Conservation (phyloP, 2,797 vertebrate genomes). For the Smutsia gigantea region DNA sequence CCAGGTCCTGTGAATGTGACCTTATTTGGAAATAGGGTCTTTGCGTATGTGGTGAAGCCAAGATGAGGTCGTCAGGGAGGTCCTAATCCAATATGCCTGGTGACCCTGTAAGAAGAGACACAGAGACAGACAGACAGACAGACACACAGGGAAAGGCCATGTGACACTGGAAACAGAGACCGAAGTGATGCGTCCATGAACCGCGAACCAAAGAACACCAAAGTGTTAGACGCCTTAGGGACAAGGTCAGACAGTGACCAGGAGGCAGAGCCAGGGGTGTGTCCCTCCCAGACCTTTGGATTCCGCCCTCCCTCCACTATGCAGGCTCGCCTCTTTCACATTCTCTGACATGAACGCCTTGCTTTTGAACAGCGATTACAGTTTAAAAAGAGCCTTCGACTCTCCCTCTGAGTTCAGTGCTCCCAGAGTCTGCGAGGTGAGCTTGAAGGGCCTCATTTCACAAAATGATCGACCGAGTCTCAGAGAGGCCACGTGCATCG, state of each 20-base stretch:
- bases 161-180: neutral
- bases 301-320: neutral
- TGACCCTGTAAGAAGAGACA: neutral
- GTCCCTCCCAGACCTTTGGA: neutral
- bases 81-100: neutral
- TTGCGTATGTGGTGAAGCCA: neutral
- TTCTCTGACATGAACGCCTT: neutral
- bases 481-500: neutral
- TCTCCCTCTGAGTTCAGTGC: neutral
- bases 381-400: neutral
- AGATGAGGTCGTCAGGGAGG: neutral
- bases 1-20: neutral
- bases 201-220: neutral
- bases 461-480: neutral
- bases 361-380: neutral
- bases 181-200: rapidly evolving
- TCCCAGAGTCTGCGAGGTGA: neutral
- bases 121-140: neutral
- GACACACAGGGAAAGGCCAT: too few species aligned
- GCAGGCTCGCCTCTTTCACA: rapidly evolving
- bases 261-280: neutral
- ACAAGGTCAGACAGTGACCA: rapidly evolving
- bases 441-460: neutral
- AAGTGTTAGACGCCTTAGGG: neutral
- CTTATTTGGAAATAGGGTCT: neutral